Conservation (phyloP, 2,888 invertebrate genomes). For the Gnatocerus cornutus region DNA sequence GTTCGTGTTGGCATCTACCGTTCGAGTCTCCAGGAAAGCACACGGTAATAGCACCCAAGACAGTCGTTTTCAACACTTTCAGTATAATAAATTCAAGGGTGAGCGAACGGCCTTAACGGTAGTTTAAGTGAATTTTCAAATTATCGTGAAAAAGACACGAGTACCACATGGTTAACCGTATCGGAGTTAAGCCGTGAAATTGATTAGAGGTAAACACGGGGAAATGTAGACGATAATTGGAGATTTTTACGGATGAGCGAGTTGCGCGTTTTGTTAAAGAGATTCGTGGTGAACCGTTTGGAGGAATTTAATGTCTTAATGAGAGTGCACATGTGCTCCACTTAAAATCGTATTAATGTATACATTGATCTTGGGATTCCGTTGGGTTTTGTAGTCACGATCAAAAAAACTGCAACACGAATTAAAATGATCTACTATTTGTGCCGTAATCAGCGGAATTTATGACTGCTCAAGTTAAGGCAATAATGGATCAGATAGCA, state of each 20-base stretch:
- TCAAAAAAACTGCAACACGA: too few species aligned
- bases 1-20: conserved; percentile 40
- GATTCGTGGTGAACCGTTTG: neutral
- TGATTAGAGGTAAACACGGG: neutral
- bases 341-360: neutral
- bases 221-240: neutral
- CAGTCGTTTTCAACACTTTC: neutral
- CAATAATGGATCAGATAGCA: too few species aligned
- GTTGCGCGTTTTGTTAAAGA: neutral
- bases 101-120: conserved; percentile 15
- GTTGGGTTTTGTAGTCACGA: too few species aligned
- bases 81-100: neutral
- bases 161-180: conserved; percentile 5
- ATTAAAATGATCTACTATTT: too few species aligned
- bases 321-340: neutral
- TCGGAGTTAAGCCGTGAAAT: neutral
- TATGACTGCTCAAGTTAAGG: too few species aligned
- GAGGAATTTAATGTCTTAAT: neutral
- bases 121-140: neutral
- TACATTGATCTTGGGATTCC: too few species aligned
- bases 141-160: neutral
- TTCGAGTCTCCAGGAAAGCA: conserved; percentile 30
- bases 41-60: conserved; percentile 11
- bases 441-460: too few species aligned
- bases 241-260: neutral